phyloP scores from a whole-genome alignment of 2,888 invertebrate species.

The Euphydryas editha region DNA sequence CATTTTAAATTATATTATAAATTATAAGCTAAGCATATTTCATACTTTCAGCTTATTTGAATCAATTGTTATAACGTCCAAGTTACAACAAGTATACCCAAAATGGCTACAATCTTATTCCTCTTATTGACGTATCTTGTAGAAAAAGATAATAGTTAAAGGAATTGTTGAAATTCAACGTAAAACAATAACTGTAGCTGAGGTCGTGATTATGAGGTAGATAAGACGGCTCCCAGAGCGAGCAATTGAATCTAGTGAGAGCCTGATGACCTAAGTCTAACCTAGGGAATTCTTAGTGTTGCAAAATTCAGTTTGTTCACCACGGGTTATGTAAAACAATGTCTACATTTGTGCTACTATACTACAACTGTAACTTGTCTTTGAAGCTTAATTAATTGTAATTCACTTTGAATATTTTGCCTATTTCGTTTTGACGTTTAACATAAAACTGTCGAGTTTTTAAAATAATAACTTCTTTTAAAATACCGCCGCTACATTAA shows the following conservation, averaged over 20 bases:
- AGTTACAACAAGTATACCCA: not conserved
- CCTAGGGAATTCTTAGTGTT: slow-evolving; percentile 22
- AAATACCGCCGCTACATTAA: too few relatives aligned
- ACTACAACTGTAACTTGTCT: not conserved
- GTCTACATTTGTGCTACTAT: not conserved
- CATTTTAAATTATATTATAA: too few relatives aligned
- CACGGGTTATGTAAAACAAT: slow-evolving; percentile 12
- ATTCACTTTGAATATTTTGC: not conserved
- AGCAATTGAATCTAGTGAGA: slow-evolving; percentile 40
- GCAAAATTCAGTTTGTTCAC: slow-evolving; percentile 16
- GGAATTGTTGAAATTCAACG: slow-evolving; percentile 44
- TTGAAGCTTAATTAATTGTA: not conserved
- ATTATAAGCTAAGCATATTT: too few relatives aligned
- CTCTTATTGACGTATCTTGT: not conserved
- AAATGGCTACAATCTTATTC: not conserved
- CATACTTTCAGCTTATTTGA: too few relatives aligned
- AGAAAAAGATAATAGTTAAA: slow-evolving; percentile 27
- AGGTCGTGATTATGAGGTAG: slow-evolving; percentile 51
- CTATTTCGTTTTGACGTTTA: too few relatives aligned
- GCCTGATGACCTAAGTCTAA: slow-evolving; percentile 29
- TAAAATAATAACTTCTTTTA: too few relatives aligned
- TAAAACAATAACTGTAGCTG: slow-evolving; percentile 50
- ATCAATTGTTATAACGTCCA: too few relatives aligned
- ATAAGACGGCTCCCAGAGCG: slow-evolving; percentile 53
- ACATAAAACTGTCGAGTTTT: too few relatives aligned